Conservation (phyloP, 2,797 vertebrate genomes). For the Chelon auratus region DNA sequence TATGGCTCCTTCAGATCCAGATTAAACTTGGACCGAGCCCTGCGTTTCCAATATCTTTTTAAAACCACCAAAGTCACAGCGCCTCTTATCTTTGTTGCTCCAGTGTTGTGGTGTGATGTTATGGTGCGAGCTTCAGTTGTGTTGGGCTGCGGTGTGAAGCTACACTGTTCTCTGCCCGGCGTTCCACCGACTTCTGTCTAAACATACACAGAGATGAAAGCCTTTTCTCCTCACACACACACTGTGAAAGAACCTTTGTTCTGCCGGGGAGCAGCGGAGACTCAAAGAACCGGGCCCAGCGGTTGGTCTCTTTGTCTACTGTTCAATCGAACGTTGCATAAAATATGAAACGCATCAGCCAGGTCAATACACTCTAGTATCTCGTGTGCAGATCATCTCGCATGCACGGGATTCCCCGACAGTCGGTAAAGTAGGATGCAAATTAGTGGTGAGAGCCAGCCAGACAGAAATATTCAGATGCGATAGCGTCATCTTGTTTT, state of each 20-base stretch:
- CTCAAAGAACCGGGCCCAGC: slow-evolving; percentile 66
- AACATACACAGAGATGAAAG: slow-evolving; percentile 81
- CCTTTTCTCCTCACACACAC: slow-evolving; percentile 68
- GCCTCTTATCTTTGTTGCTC: slow-evolving; percentile 21
- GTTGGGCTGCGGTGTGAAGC: slow-evolving; percentile 56
- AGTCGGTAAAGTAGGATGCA: slow-evolving; percentile 9
- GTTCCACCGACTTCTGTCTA: slow-evolving; percentile 74
- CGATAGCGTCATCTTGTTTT: neutral
- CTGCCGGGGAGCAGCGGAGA: slow-evolving; percentile 58
- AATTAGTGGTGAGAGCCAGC: slow-evolving; percentile 12
- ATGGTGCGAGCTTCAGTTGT: slow-evolving; percentile 30
- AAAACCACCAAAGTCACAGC: neutral
- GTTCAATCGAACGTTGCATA: slow-evolving; percentile 44
- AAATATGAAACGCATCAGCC: slow-evolving; percentile 45
- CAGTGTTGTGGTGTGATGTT: slow-evolving; percentile 39
- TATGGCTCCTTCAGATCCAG: too few species aligned
- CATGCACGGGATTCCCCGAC: slow-evolving; percentile 10
- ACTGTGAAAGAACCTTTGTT: slow-evolving; percentile 79
- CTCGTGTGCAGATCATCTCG: neutral
- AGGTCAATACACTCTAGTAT: neutral
- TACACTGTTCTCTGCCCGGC: slow-evolving; percentile 56
- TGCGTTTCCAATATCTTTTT: neutral
- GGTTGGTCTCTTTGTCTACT: slow-evolving; percentile 71
- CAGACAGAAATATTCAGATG: slow-evolving; percentile 7
- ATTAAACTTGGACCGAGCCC: neutral